Percentiles rank a stretch among this genome's conserved stretches.
These are phyloP conservation scores for Drosophila pseudoananassae DNA, from an alignment of 1,140 invertebrate genomes.

Conservation along the genomic window DNA sequence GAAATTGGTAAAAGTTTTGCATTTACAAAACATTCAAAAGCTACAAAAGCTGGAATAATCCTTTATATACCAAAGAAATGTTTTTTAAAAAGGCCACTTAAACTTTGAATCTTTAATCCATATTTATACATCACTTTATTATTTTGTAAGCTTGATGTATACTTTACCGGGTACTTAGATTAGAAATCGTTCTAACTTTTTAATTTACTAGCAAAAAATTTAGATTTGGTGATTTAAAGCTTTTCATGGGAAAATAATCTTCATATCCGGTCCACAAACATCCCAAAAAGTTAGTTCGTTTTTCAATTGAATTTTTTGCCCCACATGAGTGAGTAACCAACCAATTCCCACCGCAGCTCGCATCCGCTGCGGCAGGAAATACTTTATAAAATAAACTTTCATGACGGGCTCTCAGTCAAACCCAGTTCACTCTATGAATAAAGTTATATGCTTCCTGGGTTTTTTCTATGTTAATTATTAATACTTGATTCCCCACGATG, in stretches of 20 bases:
- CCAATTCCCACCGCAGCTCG: slow-evolving; percentile 23
- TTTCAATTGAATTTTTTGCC: slow-evolving; percentile 4
- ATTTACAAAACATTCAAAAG: no score
- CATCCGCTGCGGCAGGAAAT: slow-evolving; percentile 42
- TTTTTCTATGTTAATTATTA: slow-evolving; percentile 50
- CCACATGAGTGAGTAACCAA: slow-evolving; percentile 5
- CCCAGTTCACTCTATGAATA: slow-evolving; percentile 27
- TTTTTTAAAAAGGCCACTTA: no score
- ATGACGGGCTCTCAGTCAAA: slow-evolving; percentile 14
- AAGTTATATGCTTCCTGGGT: slow-evolving; percentile 21
- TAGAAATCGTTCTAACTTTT: background rate
- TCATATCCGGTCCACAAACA: background rate
- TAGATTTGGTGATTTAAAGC: background rate
- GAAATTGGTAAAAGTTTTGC: no score
- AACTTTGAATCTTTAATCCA: no score
- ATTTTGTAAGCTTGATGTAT: no score
- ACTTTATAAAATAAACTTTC: slow-evolving; percentile 19
- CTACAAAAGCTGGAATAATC: no score
- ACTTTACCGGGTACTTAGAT: no score
- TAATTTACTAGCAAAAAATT: background rate
- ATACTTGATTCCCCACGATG: slow-evolving; percentile 29
- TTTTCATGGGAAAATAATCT: background rate
- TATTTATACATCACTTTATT: no score
- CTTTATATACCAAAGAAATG: no score
- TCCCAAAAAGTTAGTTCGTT: background rate